Base-by-base conservation (phyloP, 1,140 invertebrate genomes). In the Ceratitis capitata region DNA sequence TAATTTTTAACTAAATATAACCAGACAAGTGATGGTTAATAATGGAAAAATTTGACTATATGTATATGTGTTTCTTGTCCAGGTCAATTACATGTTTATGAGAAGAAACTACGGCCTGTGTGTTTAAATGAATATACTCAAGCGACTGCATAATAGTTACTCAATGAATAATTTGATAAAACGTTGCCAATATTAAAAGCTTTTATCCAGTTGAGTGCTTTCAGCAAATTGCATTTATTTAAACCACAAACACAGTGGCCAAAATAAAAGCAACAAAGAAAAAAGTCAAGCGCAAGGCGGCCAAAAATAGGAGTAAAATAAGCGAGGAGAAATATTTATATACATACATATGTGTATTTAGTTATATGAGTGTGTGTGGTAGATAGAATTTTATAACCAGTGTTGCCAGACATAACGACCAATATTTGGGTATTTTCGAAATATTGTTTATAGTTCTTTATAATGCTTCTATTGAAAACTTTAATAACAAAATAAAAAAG, bases 141-240 rank as follows among this genome's bases (percentile, higher is more conserved):
- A 64, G 49, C 47, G 32, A 49, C 14, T n/a, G 26, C 47, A 83
- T 47, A 47, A 53, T 84, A n/a, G 56, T 69, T 82, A 39, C 64
- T 32, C 58, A 61, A 12, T 74, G 23, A 47, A 85, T 85, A 85
- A 85, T 85, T 85, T 85, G 74, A 85, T 85, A 35, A 85, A 85
- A 85, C 53, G 51, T 58, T 82, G 49, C 78, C 85, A 85, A 74
- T 82, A 85, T 58, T 45, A 61, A 61, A 82, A 47, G 51, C 35
- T 85, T 85, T 85, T 85, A 85, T 85, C 78, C 78, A 58, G 85
- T 83, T 85, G 85, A 85, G 85, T 85, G 85, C 85, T 85, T 85
- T 78, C 64, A 64, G 58, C 53, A 85, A 85, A 85, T 85, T 85
- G 78, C 85, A 85, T 85, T 85, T 85, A 64, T 85, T 85, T 83